phyloP scores from a whole-genome alignment of 2,888 invertebrate genomes.

The Trissonchulus latispiculum region DNA sequence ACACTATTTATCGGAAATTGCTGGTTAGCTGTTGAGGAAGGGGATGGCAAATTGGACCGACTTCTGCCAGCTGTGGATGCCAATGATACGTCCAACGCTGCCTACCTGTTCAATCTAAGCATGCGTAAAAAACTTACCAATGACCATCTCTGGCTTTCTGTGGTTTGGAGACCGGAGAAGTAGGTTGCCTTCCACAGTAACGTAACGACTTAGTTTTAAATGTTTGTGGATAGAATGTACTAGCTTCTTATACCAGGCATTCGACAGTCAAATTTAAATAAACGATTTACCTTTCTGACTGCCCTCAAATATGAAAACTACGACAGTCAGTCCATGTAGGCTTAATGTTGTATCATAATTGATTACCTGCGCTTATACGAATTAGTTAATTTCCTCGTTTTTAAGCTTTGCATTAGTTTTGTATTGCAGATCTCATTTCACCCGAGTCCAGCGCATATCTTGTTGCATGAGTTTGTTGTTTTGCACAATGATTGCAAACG shows the following conservation, averaged over 20 bases:
- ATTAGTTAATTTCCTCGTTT: too few species aligned
- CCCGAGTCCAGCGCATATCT: conserved; percentile 49
- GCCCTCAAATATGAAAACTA: too few species aligned
- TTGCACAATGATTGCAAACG: conserved; percentile 51
- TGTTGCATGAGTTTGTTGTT: conserved; percentile 50
- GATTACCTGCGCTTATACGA: too few species aligned
- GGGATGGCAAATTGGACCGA: conserved; percentile 43
- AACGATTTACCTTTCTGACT: too few species aligned
- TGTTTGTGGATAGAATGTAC: too few species aligned
- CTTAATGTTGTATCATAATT: too few species aligned
- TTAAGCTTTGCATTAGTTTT: too few species aligned
- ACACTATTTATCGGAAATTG: conserved; percentile 46
- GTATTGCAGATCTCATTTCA: conserved; percentile 37
- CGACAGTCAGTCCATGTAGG: too few species aligned
- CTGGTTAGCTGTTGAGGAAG: conserved; percentile 51
- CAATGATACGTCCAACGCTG: conserved; percentile 13
- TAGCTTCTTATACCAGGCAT: too few species aligned
- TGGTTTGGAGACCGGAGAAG: conserved; percentile 5
- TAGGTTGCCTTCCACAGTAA: too few species aligned
- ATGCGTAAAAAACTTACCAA: conserved; percentile 16
- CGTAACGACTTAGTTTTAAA: too few species aligned
- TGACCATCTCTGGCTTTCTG: conserved; percentile 16
- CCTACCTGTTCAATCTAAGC: conserved; percentile 18
- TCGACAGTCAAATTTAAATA: too few species aligned
- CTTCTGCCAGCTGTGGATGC: conserved; percentile 15